Evolutionary conservation across 2,797 vertebrate genomes (phyloP).

Genomic region (Gobio occitaniae): DNA sequence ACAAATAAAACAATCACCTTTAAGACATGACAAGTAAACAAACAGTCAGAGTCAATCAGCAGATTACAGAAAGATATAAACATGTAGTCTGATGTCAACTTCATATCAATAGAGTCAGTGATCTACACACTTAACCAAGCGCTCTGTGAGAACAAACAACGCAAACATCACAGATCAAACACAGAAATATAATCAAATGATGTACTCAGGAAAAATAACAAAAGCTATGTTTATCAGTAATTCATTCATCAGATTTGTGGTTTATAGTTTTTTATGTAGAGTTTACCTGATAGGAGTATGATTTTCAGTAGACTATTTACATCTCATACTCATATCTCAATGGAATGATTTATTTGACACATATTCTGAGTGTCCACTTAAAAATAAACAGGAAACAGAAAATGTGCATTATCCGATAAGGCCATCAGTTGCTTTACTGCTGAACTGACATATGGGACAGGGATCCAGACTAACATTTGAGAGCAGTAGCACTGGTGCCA

Average conservation of each 20-base stretch:
- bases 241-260: constrained; percentile 15
- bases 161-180: constrained; percentile 19
- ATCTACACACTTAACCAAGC: constrained; percentile 12
- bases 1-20: constrained; percentile 27
- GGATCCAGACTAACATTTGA: no score
- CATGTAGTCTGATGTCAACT: constrained; percentile 26
- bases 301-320: background rate
- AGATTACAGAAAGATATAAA: constrained; percentile 24
- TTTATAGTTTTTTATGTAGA: background rate
- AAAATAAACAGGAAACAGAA: background rate
- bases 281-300: background rate
- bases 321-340: background rate
- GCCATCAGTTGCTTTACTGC: background rate
- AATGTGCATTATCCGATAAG: background rate
- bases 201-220: background rate
- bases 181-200: constrained; percentile 22
- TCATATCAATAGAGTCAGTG: constrained; percentile 15
- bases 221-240: background rate
- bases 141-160: constrained; percentile 25
- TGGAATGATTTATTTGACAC: background rate
- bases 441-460: background rate
- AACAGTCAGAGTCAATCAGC: constrained; percentile 16
- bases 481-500: no score
- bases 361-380: background rate
- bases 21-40: constrained; percentile 32